These are phyloP conservation scores for Dryobotodes eremita DNA, from an alignment of 2,888 invertebrate genomes.

Conservation along the genomic window DNA sequence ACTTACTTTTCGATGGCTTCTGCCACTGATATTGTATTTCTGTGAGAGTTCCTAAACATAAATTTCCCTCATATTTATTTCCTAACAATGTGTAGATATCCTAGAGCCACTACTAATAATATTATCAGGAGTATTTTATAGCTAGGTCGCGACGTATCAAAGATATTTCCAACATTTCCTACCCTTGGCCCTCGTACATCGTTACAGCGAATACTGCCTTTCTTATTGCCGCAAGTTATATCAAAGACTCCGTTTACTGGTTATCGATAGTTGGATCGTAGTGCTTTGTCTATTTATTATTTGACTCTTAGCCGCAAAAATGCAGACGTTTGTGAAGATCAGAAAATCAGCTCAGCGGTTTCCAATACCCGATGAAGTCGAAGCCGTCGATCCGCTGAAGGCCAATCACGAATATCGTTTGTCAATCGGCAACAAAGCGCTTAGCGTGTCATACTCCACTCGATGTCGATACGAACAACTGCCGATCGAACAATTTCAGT, in stretches of 20 bases:
- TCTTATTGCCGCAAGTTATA: constrained; percentile 45
- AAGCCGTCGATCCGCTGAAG: constrained; percentile 72
- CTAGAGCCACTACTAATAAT: constrained; percentile 37
- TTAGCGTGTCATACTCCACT: constrained; percentile 85
- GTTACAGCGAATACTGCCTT: constrained; percentile 47
- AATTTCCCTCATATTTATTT: constrained; percentile 28
- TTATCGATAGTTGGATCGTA: constrained; percentile 50
- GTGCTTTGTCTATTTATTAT: constrained; percentile 42
- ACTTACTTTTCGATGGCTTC: background rate
- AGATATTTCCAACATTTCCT: constrained; percentile 42
- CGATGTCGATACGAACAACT: constrained; percentile 80
- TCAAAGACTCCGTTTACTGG: constrained; percentile 41
- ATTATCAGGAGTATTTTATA: constrained; percentile 43
- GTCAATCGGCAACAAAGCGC: constrained; percentile 81
- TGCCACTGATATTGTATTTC: background rate
- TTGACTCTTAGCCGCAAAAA: constrained; percentile 50
- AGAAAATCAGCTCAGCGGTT: constrained; percentile 63
- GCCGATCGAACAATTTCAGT: constrained; percentile 79
- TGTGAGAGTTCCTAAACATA: constrained; percentile 17
- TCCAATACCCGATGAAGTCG: constrained; percentile 70
- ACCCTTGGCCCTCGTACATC: constrained; percentile 21
- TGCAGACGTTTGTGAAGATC: constrained; percentile 62
- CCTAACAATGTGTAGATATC: constrained; percentile 22
- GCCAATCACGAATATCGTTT: constrained; percentile 81
- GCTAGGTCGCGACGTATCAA: constrained; percentile 24